A percentile compares a stretch with the other conserved stretches of the same genome.
These are phyloP conservation scores for Tipula vernalis DNA, from an alignment of 2,888 invertebrate species.

Conservation along the genomic window DNA sequence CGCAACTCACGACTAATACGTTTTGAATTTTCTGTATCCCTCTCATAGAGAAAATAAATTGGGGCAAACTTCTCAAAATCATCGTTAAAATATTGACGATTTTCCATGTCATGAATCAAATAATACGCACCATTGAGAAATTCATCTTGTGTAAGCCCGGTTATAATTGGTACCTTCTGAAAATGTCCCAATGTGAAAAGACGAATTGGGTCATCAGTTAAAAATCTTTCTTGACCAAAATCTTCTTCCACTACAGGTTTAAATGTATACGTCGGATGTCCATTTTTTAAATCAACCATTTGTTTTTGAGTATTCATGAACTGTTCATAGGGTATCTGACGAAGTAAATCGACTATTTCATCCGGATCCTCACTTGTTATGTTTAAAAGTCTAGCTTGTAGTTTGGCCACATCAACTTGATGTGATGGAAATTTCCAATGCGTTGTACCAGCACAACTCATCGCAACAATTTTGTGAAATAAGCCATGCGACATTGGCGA, in stretches of 20 bases:
- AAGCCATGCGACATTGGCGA: conserved; percentile 55
- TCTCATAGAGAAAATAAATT: conserved; percentile 48
- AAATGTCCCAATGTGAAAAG: conserved; percentile 44
- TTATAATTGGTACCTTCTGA: conserved; percentile 48
- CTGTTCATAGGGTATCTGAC: neutral
- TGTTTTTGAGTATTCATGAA: conserved; percentile 23
- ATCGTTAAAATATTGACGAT: conserved; percentile 40
- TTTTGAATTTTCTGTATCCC: conserved; percentile 38
- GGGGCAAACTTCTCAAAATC: conserved; percentile 52
- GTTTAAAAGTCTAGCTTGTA: conserved; percentile 45
- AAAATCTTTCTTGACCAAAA: conserved; percentile 52
- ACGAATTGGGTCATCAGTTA: conserved; percentile 46
- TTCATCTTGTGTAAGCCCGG: conserved; percentile 53
- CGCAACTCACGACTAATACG: conserved; percentile 26
- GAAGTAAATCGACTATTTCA: neutral
- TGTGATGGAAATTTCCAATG: conserved; percentile 41
- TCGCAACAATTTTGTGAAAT: conserved; percentile 55
- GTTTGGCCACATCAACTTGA: conserved; percentile 44
- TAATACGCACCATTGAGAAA: conserved; percentile 46
- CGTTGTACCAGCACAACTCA: conserved; percentile 49
- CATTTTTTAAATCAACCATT: conserved; percentile 41
- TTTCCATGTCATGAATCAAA: conserved; percentile 40
- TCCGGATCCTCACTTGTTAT: conserved; percentile 40
- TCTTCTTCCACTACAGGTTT: conserved; percentile 51
- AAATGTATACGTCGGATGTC: conserved; percentile 39